Evolutionary conservation across 2,113 vertebrate species (phyloP).

Genomic region (Callaeas wilsoni): DNA sequence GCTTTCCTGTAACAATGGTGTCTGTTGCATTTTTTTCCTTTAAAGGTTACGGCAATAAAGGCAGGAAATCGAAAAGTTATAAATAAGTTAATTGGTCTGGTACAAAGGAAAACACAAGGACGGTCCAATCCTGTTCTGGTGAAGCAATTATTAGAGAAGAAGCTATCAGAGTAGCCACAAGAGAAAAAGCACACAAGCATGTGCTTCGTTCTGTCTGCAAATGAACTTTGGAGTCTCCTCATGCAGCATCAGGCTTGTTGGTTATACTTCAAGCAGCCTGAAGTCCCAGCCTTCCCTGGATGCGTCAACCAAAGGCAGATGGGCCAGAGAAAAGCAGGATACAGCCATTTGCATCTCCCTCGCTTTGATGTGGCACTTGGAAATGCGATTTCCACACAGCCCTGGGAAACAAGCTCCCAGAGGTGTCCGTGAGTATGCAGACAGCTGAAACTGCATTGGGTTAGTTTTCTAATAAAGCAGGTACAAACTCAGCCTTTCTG

Average conservation of each 20-base stretch:
- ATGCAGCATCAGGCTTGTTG: rapidly evolving
- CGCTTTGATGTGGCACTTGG: rapidly evolving
- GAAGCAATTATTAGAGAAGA: slow-evolving; percentile 79
- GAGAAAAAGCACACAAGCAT: background rate
- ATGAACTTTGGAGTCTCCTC: background rate
- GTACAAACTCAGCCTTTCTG: background rate
- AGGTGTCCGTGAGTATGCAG: background rate
- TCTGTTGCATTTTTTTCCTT: background rate
- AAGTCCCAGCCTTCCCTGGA: background rate
- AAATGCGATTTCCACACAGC: background rate
- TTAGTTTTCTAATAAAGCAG: background rate
- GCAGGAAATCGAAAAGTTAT: slow-evolving; percentile 85
- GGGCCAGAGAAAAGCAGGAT: background rate
- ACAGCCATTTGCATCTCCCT: background rate
- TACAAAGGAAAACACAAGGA: slow-evolving; percentile 82
- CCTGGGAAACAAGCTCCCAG: background rate
- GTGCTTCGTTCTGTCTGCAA: background rate
- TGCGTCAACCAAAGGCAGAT: background rate
- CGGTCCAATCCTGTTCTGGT: slow-evolving; percentile 81
- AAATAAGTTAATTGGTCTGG: slow-evolving; percentile 90
- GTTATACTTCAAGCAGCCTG: background rate
- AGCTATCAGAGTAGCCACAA: slow-evolving; percentile 45
- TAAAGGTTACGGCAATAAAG: slow-evolving; percentile 82
- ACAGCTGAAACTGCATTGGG: background rate
- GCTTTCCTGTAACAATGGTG: background rate